A percentile compares a stretch with the other conserved stretches of the same genome.
Evolutionary conservation across 2,888 invertebrate species (phyloP).

Genomic region (Andrena fulva): DNA sequence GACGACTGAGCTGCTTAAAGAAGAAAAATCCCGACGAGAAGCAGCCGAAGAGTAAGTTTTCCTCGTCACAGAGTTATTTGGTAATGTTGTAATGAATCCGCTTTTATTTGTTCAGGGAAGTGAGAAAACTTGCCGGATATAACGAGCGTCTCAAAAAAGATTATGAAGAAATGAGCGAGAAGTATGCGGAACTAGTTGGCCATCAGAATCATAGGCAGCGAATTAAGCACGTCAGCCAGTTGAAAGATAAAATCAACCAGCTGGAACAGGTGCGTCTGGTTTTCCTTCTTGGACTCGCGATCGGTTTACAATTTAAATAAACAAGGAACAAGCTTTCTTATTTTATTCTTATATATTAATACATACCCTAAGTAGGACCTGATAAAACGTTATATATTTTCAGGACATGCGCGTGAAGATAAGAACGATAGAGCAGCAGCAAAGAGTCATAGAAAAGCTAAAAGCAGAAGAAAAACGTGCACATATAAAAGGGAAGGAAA

Average conservation of each 20-base stretch:
- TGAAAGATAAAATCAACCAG: constrained; percentile 85
- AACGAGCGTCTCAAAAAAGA: constrained; percentile 85
- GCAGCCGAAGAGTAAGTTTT: constrained; percentile 72
- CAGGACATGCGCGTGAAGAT: constrained; percentile 76
- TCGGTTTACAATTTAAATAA: constrained; percentile 63
- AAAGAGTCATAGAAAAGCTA: constrained; percentile 84
- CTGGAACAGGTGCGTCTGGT: constrained; percentile 84
- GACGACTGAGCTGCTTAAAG: constrained; percentile 46
- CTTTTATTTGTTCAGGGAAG: constrained; percentile 69
- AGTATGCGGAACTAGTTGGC: constrained; percentile 87
- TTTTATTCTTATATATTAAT: too few relatives aligned
- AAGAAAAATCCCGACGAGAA: constrained; percentile 67
- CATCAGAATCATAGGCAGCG: constrained; percentile 89
- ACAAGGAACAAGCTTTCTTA: too few relatives aligned
- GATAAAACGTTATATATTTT: constrained; percentile 10
- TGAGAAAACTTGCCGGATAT: constrained; percentile 67
- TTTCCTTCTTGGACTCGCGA: constrained; percentile 63
- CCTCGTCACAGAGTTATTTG: not conserved
- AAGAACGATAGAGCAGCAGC: constrained; percentile 78
- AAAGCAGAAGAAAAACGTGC: constrained; percentile 80
- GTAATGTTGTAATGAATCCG: not conserved
- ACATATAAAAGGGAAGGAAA: constrained; percentile 85
- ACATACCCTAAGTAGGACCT: too few relatives aligned
- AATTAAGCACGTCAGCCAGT: constrained; percentile 86
- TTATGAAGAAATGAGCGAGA: constrained; percentile 86